Conservation (phyloP, 2,888 invertebrate genomes). For the Heliconius cydno region DNA sequence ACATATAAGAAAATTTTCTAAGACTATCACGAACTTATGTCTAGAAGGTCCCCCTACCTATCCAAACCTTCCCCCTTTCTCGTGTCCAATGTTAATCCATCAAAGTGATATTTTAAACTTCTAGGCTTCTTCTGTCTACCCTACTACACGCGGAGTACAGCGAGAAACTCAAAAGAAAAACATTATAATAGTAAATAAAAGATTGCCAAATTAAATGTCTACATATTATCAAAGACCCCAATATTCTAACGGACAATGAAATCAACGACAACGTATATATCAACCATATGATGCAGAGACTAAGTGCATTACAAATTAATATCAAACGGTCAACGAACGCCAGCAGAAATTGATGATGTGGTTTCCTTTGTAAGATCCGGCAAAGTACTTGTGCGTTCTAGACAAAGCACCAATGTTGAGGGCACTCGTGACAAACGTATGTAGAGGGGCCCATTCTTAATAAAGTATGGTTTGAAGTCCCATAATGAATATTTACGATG, state of each 20-base stretch:
- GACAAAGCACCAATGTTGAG: constrained; percentile 26
- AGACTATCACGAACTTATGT: neutral
- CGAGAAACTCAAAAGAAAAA: too few species aligned
- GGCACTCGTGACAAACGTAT: constrained; percentile 34
- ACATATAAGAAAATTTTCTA: neutral
- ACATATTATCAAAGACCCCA: neutral
- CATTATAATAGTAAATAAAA: neutral
- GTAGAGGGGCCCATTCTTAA: constrained; percentile 35
- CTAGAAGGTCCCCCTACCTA: neutral
- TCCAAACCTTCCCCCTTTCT: neutral
- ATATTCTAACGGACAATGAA: neutral
- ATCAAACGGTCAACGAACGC: constrained; percentile 2
- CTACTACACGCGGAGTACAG: too few species aligned
- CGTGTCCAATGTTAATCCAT: neutral
- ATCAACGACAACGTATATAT: neutral
- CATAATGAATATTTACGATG: constrained; percentile 41
- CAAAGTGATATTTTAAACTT: too few species aligned
- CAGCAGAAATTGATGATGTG: constrained; percentile 7
- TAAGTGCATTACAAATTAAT: constrained; percentile 12
- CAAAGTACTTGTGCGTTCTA: constrained; percentile 13
- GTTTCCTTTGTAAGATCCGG: constrained; percentile 28
- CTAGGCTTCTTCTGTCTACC: too few species aligned
- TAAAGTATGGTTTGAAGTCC: constrained; percentile 37
- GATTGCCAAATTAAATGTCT: neutral
- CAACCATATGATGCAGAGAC: neutral